These are phyloP conservation scores for Hyalella azteca DNA, from an alignment of 2,888 invertebrate genomes.

Conservation along the genomic window DNA sequence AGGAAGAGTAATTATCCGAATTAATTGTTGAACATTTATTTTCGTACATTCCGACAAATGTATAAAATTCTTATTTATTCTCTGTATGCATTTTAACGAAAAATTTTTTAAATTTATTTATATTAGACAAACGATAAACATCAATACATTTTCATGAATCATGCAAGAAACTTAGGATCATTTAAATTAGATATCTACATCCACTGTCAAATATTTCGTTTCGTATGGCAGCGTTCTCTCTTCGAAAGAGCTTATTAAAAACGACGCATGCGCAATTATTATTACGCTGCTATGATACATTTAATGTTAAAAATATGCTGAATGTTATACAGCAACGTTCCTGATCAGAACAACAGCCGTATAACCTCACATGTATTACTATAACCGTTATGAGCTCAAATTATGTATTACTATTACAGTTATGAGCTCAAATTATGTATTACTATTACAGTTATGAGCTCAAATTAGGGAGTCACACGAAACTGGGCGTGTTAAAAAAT, in stretches of 20 bases:
- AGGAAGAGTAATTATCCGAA: not conserved
- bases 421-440: not conserved
- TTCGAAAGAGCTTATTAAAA: no score
- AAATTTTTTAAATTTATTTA: not conserved
- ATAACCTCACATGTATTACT: not conserved
- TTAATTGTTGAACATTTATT: not conserved
- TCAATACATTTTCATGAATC: not conserved
- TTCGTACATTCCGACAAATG: not conserved
- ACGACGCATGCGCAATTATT: not conserved
- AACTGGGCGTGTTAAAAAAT: no score
- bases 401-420: not conserved
- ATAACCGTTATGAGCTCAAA: not conserved
- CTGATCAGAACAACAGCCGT: not conserved
- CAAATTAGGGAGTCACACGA: no score
- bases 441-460: not conserved
- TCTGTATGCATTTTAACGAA: slow-evolving; percentile 4
- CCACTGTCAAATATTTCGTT: not conserved
- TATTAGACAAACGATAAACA: not conserved
- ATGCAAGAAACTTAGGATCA: not conserved
- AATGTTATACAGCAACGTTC: not conserved
- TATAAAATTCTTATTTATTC: not conserved
- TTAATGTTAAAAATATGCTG: not conserved
- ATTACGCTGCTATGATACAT: not conserved
- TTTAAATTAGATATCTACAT: not conserved
- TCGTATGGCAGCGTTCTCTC: no score